phyloP scores from a whole-genome alignment of 2,113 vertebrate genomes.

The Toxotes chatareus region DNA sequence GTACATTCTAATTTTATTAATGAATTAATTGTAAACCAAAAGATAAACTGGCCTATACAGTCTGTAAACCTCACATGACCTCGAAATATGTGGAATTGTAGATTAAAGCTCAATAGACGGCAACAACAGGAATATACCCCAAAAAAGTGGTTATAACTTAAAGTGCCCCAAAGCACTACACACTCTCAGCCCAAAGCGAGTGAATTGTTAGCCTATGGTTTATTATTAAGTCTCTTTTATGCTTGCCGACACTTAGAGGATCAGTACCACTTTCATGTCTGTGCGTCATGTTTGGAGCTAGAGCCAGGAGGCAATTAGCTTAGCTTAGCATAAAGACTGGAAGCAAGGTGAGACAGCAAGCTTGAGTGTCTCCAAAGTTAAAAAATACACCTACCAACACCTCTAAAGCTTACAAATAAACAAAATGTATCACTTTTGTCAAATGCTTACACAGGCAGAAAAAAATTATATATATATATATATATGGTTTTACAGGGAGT shows the following conservation, averaged over 20 bases:
- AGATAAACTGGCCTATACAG: slow-evolving; percentile 42
- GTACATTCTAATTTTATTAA: slow-evolving; percentile 49
- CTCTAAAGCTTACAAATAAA: slow-evolving; percentile 3
- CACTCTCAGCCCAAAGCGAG: slow-evolving; percentile 1
- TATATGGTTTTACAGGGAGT: background rate
- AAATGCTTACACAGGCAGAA: background rate
- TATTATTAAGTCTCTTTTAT: background rate
- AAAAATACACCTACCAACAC: background rate
- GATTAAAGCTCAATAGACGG: slow-evolving; percentile 16
- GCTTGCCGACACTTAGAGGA: background rate
- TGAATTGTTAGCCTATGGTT: background rate
- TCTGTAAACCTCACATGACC: slow-evolving; percentile 34
- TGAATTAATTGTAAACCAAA: slow-evolving; percentile 41
- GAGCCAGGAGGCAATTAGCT: background rate
- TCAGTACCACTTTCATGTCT: background rate
- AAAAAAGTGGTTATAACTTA: slow-evolving; percentile 36
- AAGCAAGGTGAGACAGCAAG: background rate
- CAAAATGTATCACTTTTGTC: background rate
- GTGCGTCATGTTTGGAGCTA: background rate
- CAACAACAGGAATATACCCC: slow-evolving; percentile 15
- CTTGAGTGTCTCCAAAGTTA: background rate
- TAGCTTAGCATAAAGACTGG: slow-evolving; percentile 1
- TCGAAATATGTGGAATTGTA: background rate
- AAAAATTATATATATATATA: no score
- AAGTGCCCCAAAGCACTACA: slow-evolving; percentile 35